These are phyloP conservation scores for Colius striatus DNA, from an alignment of 2,113 vertebrate genomes.

Conservation along the genomic window DNA sequence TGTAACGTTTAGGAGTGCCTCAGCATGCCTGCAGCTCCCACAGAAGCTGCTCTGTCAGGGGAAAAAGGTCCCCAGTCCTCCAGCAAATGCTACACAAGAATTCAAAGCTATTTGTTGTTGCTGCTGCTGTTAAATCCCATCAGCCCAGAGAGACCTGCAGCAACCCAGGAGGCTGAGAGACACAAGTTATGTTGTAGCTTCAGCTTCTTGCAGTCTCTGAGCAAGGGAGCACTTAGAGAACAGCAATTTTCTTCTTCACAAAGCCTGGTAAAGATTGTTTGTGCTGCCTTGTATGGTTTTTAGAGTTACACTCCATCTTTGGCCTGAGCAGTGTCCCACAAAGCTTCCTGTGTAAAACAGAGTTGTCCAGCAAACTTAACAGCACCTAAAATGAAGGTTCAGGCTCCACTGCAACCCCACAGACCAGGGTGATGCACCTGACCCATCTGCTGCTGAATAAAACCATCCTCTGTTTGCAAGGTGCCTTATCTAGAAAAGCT, in stretches of 20 bases:
- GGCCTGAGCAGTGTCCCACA: neutral
- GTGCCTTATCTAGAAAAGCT: neutral
- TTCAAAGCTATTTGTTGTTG: neutral
- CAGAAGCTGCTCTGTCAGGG: neutral
- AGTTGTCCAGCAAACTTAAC: neutral
- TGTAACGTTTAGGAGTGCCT: neutral
- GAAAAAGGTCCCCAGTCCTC: neutral
- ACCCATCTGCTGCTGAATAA: neutral
- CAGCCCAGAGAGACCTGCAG: neutral
- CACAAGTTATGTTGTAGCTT: neutral
- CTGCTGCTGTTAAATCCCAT: neutral
- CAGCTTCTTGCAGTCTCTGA: neutral
- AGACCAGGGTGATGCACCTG: neutral
- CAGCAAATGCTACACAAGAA: neutral
- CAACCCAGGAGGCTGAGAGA: neutral
- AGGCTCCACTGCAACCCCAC: neutral
- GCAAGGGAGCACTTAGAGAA: neutral
- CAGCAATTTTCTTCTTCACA: neutral
- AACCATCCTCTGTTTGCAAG: neutral
- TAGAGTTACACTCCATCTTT: neutral
- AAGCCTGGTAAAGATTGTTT: neutral
- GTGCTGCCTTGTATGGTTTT: neutral
- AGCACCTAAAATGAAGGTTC: neutral
- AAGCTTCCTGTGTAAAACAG: neutral
- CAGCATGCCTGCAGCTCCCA: fast-evolving